Base-by-base conservation (phyloP, 1,140 invertebrate species). In the Catajapyx aquilonaris region DNA sequence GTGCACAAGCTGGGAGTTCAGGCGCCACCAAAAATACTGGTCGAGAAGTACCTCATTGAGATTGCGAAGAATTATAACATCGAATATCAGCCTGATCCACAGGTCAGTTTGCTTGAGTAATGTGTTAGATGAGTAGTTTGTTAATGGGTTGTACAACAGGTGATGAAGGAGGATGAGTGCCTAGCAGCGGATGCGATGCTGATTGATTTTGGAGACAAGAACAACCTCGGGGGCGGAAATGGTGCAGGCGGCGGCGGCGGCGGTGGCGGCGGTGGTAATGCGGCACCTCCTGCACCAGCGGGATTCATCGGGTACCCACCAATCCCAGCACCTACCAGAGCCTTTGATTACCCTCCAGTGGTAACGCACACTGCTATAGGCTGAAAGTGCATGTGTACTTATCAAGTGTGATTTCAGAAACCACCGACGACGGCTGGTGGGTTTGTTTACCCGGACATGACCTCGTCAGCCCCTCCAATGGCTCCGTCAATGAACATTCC, bases 1-100 rank as follows among this genome's bases (percentile, higher is more conserved):
- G 90, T 93, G 55, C 84, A 94, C 50, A 97, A 97, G 62, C 64
- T 99, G 54, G 77, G 83, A 25, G 76, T 98, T 2, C 87, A 95
- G 50, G 87, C 88, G 30, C 95, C 95, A 2, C 86, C 90, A 1
- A 96, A 94, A 55, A 59, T 95, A 37, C 61, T 99, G 7, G 83
- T 98, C 31, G 95, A 99, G 55, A 87, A 84, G 50, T 95, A 91
- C 61, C 56, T 90, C 16, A 79, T 90, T 47, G 93, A 96, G 62
- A 99, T 99, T 46, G 87, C 93, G 3, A 94, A 86, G 52, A 87
- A 81, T 55, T 91, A 88, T 50, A 80, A 87, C 56, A 71, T 95
- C 32, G 69, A 76, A 32, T 96, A 94, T 56, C 78, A 81, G 45
- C 86, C 91, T 13, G 88, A 95, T 71, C 78, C 81, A 44, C 76